Percentiles rank a stretch among this genome's conserved stretches.
Evolutionary conservation across 2,888 invertebrate genomes (phyloP).

Genomic region (Cephus sareptanus): DNA sequence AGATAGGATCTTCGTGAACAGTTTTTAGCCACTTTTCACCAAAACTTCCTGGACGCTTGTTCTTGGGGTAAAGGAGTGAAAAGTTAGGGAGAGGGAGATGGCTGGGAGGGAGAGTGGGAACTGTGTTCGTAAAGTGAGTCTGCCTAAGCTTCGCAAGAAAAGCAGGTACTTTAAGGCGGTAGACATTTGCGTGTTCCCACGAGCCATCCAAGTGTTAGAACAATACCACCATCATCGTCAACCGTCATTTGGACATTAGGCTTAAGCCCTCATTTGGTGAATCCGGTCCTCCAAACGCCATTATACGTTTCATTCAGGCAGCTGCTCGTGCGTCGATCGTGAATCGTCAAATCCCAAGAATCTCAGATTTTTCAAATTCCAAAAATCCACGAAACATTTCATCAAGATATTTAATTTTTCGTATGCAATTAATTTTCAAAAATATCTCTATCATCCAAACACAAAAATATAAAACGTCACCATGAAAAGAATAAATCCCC

Average conservation of each 20-base stretch:
- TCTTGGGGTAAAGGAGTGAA: neutral
- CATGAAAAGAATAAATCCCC: neutral
- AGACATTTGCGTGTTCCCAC: constrained; percentile 46
- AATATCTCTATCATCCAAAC: neutral
- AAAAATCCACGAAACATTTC: neutral
- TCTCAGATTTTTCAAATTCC: constrained; percentile 27
- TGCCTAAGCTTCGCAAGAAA: neutral
- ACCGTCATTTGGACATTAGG: constrained; percentile 59
- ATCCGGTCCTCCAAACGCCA: constrained; percentile 55
- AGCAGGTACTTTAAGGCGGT: constrained; percentile 33
- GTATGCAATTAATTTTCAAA: neutral
- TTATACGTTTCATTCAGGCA: constrained; percentile 61
- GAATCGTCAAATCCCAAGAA: constrained; percentile 61
- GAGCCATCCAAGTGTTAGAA: constrained; percentile 47
- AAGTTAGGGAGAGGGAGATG: neutral
- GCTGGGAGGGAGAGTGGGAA: neutral
- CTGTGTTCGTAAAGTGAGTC: neutral
- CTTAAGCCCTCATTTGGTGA: constrained; percentile 56
- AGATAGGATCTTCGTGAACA: neutral
- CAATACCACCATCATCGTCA: constrained; percentile 45
- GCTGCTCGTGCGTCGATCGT: constrained; percentile 58
- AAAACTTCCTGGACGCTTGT: neutral
- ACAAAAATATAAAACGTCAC: neutral
- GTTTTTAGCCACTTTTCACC: neutral
- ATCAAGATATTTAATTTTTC: neutral